phyloP scores from a whole-genome alignment of 2,888 invertebrate genomes.

The Autographa pulchrina region DNA sequence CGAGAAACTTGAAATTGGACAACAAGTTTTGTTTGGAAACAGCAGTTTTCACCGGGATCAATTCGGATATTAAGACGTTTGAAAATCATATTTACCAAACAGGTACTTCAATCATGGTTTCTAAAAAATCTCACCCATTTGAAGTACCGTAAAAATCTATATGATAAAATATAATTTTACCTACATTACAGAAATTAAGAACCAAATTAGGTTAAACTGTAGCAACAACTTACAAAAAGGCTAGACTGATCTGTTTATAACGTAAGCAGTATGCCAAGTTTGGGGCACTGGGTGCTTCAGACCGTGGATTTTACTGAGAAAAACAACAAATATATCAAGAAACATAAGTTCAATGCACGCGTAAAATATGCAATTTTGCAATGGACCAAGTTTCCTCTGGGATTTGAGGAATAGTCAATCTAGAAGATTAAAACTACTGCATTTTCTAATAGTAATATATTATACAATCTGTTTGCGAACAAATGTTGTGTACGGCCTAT shows the following conservation, averaged over 20 bases:
- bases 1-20: no score
- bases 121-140: no score
- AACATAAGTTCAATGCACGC: background rate
- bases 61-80: no score
- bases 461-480: no score
- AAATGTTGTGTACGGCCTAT: no score
- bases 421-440: background rate
- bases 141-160: no score
- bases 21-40: no score
- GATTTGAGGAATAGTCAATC: background rate
- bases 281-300: slow-evolving; percentile 3
- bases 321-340: slow-evolving; percentile 4
- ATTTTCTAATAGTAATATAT: no score
- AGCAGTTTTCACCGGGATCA: no score
- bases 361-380: slow-evolving; percentile 4
- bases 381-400: background rate
- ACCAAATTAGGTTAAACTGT: background rate
- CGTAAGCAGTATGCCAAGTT: slow-evolving; percentile 2
- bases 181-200: background rate
- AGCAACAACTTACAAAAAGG: background rate
- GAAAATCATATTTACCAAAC: no score
- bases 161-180: no score
- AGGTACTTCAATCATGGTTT: no score
- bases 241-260: slow-evolving; percentile 4
- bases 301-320: slow-evolving; percentile 4